Conservation (phyloP, 1,140 invertebrate genomes). For the Lethrus apterus region DNA sequence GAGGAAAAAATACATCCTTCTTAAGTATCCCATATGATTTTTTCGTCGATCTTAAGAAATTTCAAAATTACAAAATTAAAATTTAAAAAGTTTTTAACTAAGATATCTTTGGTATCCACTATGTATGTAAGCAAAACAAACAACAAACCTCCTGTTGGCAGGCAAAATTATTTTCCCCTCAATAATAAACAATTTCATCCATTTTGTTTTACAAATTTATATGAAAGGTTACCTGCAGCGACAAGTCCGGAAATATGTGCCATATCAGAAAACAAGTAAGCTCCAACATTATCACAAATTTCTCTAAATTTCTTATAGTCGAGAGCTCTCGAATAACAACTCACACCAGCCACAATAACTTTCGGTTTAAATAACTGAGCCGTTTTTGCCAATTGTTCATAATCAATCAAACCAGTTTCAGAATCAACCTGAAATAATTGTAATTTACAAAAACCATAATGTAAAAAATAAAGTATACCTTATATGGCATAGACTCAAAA, state of each 20-base stretch:
- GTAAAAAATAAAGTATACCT: conserved; percentile 48
- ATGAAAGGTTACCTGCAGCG: conserved; percentile 53
- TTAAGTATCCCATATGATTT: too few relatives aligned
- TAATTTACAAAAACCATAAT: neutral
- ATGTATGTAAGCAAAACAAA: too few relatives aligned
- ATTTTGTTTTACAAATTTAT: neutral
- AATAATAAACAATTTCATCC: too few relatives aligned
- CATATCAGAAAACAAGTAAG: conserved; percentile 93
- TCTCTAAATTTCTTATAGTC: conserved; percentile 84
- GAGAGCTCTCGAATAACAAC: conserved; percentile 77
- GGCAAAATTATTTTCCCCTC: too few relatives aligned
- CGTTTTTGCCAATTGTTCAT: conserved; percentile 75
- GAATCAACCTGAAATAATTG: conserved; percentile 54
- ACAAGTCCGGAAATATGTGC: conserved; percentile 90
- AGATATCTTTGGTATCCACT: too few relatives aligned
- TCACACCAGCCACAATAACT: conserved; percentile 90
- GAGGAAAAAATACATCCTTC: too few relatives aligned
- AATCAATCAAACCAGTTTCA: conserved; percentile 87
- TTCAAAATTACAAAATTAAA: too few relatives aligned
- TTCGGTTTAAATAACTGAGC: conserved; percentile 86
- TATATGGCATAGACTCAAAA: conserved; percentile 98
- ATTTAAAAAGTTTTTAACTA: too few relatives aligned
- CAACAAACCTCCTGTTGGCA: too few relatives aligned
- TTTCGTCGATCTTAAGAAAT: neutral
- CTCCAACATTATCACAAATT: conserved; percentile 80